A percentile compares a stretch with the other conserved stretches of the same genome.
These are phyloP conservation scores for Pediacus dermestoides DNA, from an alignment of 2,888 invertebrate species.

Conservation along the genomic window DNA sequence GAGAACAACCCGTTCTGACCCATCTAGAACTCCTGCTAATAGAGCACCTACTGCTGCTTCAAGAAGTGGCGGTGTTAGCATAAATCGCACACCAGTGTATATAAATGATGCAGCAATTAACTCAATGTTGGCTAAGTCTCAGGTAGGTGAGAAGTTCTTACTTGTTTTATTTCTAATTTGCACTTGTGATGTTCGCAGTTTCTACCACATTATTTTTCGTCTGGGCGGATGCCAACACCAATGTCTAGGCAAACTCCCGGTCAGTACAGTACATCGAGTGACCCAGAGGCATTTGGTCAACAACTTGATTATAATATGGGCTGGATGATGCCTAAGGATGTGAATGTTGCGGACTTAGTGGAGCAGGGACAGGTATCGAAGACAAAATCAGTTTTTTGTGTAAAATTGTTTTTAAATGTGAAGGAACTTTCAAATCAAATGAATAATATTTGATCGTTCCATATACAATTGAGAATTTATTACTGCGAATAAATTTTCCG, in stretches of 20 bases:
- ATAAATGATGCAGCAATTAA: neutral
- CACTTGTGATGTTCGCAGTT: too few species aligned
- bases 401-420: too few species aligned
- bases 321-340: constrained; percentile 32
- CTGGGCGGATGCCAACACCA: constrained; percentile 15
- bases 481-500: constrained; percentile 1
- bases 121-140: neutral
- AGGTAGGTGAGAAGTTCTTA: neutral
- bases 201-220: too few species aligned
- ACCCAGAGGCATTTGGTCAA: constrained; percentile 24
- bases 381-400: too few species aligned
- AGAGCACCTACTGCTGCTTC: neutral
- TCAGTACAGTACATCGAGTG: constrained; percentile 19
- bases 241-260: constrained; percentile 19
- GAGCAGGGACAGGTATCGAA: too few species aligned
- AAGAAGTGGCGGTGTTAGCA: neutral
- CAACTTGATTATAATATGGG: constrained; percentile 29
- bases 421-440: too few species aligned
- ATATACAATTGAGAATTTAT: too few species aligned
- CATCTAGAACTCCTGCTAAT: too few species aligned
- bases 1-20: neutral
- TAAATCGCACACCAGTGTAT: neutral
- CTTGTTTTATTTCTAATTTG: too few species aligned
- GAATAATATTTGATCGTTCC: too few species aligned
- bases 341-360: constrained; percentile 24